Evolutionary conservation across 2,888 invertebrate species (phyloP).

Genomic region (Omphaloscelis lunosa): DNA sequence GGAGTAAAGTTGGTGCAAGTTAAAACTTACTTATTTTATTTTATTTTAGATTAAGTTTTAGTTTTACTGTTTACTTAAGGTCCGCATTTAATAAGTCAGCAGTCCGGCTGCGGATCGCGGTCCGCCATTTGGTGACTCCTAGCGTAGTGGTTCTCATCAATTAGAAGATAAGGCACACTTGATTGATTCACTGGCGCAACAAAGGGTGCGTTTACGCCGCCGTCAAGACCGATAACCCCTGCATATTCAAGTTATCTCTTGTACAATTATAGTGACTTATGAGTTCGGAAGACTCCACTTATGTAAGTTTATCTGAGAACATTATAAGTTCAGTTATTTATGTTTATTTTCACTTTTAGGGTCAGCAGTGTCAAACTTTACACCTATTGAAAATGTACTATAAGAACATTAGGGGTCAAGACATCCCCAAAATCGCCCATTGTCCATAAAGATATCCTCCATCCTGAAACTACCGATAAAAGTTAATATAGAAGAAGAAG

Average conservation of each 20-base stretch:
- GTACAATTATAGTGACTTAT: constrained; percentile 60
- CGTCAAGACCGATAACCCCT: constrained; percentile 58
- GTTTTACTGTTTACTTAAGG: too few species aligned
- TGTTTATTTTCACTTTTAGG: constrained; percentile 21
- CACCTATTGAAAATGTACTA: neutral
- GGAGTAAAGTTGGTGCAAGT: too few species aligned
- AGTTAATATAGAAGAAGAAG: neutral
- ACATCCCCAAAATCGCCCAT: neutral
- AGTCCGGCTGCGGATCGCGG: too few species aligned
- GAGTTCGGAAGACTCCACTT: constrained; percentile 49
- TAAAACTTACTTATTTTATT: too few species aligned
- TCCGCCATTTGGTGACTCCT: too few species aligned
- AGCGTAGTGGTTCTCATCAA: constrained; percentile 61
- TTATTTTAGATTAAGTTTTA: too few species aligned
- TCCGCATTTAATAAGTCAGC: too few species aligned
- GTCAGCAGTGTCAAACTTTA: neutral
- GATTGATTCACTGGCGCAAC: constrained; percentile 58
- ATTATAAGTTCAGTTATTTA: neutral
- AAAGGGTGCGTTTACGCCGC: constrained; percentile 58
- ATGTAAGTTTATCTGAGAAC: constrained; percentile 48
- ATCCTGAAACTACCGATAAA: too few species aligned
- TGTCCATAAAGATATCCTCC: neutral
- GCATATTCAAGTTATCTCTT: constrained; percentile 54
- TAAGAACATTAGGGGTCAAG: neutral
- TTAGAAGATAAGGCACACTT: constrained; percentile 63